phyloP scores from a whole-genome alignment of 2,888 invertebrate genomes.

The Ormyrus rosae region DNA sequence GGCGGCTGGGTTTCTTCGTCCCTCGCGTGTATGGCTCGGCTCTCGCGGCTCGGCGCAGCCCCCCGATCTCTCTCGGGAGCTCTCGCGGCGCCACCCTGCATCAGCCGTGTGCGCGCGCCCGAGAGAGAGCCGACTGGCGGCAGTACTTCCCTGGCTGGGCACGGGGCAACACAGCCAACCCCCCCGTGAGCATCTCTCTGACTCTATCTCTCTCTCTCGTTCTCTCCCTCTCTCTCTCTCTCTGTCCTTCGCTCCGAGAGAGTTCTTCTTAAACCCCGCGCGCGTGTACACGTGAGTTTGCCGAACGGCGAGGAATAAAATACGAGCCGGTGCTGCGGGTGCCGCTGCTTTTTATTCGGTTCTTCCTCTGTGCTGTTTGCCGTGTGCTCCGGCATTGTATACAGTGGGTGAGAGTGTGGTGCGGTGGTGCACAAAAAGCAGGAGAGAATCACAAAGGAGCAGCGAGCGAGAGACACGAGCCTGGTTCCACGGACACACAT shows the following conservation, averaged over 20 bases:
- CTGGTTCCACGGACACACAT: neutral
- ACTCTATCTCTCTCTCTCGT: neutral
- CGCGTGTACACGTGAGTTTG: neutral
- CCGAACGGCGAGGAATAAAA: too few species aligned
- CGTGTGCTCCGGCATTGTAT: too few species aligned
- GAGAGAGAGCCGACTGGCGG: neutral
- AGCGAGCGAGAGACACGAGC: neutral
- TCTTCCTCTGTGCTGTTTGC: too few species aligned
- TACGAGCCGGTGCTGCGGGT: neutral
- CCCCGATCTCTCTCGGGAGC: constrained; percentile 26
- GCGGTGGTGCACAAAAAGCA: neutral
- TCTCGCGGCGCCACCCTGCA: constrained; percentile 27
- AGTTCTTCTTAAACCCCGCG: too few species aligned
- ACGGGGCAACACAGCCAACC: neutral
- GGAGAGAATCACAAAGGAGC: neutral
- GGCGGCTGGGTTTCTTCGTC: neutral
- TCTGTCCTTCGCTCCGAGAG: too few species aligned
- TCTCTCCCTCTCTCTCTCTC: too few species aligned
- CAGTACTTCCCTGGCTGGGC: constrained; percentile 48
- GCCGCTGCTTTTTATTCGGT: neutral
- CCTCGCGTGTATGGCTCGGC: neutral
- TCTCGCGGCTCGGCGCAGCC: neutral
- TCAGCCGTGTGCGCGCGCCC: constrained; percentile 10
- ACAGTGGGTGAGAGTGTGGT: too few species aligned
- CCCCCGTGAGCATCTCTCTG: neutral